Evolutionary conservation across 2,888 invertebrate genomes (phyloP).

Genomic region (Hirtodrosophila histrioides): DNA sequence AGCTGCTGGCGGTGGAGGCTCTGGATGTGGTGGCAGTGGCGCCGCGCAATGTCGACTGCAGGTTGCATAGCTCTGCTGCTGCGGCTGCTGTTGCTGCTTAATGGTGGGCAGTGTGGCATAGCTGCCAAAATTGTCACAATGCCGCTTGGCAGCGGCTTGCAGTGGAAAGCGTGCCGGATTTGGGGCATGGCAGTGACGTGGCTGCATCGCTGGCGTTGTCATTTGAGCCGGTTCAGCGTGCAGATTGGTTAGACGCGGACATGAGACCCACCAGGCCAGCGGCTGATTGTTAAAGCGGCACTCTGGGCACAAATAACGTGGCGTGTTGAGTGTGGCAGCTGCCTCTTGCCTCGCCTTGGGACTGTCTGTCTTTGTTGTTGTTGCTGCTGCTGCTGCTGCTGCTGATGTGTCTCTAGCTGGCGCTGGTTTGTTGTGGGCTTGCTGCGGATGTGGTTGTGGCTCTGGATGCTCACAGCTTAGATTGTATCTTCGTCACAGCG

Average conservation of each 20-base stretch:
- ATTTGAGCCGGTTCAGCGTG: constrained; percentile 48
- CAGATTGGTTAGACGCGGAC: constrained; percentile 82
- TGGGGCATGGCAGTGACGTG: constrained; percentile 55
- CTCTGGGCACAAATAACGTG: constrained; percentile 81
- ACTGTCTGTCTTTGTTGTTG: constrained; percentile 19
- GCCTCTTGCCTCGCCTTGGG: constrained; percentile 34
- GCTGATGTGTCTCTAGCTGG: constrained; percentile 4
- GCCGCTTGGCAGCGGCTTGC: constrained; percentile 48
- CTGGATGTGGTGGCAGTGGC: constrained; percentile 15
- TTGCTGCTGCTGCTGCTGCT: constrained; percentile 2
- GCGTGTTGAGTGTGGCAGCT: constrained; percentile 50
- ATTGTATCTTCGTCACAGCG: constrained; percentile 84
- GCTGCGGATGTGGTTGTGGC: constrained; percentile 32
- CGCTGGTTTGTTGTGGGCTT: constrained; percentile 18
- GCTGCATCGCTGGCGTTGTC: constrained; percentile 53
- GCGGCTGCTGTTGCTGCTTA: constrained; percentile 55
- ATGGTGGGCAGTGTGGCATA: constrained; percentile 72
- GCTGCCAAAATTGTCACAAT: constrained; percentile 78
- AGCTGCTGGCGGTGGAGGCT: constrained; percentile 25
- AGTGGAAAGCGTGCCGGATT: constrained; percentile 61
- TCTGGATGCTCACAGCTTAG: constrained; percentile 80
- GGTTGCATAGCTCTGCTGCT: constrained; percentile 26
- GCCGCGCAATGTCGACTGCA: constrained; percentile 58
- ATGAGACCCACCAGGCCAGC: constrained; percentile 84
- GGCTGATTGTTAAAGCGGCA: constrained; percentile 83